Evolutionary conservation across 2,888 invertebrate genomes (phyloP).

Genomic region (Melanophora roralis): DNA sequence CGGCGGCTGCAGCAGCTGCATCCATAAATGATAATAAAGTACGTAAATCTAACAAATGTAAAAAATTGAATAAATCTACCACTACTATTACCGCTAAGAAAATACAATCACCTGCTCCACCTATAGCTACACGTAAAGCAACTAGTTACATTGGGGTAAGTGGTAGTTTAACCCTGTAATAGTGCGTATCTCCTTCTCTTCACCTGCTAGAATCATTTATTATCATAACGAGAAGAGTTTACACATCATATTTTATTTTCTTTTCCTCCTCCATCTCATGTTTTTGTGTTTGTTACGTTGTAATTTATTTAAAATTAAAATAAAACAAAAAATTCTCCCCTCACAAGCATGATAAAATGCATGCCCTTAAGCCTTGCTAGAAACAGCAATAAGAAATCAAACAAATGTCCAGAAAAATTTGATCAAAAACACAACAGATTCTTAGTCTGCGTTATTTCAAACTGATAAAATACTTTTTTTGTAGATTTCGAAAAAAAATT

Average conservation of each 20-base stretch:
- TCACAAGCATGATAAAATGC: too few species aligned
- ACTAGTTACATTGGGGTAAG: slow-evolving; percentile 82
- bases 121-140: slow-evolving; percentile 80
- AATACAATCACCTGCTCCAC: slow-evolving; percentile 78
- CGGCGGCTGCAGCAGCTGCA: slow-evolving; percentile 37
- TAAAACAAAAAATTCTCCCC: too few species aligned
- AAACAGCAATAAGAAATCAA: too few species aligned
- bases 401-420: too few species aligned
- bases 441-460: too few species aligned
- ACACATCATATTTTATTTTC: slow-evolving; percentile 4
- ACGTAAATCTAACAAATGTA: slow-evolving; percentile 55
- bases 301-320: too few species aligned
- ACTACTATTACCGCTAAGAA: slow-evolving; percentile 72
- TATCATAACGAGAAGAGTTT: slow-evolving; percentile 16
- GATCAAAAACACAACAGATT: too few species aligned
- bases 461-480: too few species aligned
- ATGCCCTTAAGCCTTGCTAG: too few species aligned
- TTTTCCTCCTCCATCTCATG: slow-evolving; percentile 17
- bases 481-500: too few species aligned
- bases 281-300: too few species aligned
- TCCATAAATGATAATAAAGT: slow-evolving; percentile 53
- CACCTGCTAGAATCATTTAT: background rate
- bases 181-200: slow-evolving; percentile 54
- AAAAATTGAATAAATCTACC: slow-evolving; percentile 16
- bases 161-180: slow-evolving; percentile 62